Percentiles rank a stretch among this genome's conserved stretches.
Conservation (phyloP, 2,113 vertebrate genomes). For the Grantiella picta region DNA sequence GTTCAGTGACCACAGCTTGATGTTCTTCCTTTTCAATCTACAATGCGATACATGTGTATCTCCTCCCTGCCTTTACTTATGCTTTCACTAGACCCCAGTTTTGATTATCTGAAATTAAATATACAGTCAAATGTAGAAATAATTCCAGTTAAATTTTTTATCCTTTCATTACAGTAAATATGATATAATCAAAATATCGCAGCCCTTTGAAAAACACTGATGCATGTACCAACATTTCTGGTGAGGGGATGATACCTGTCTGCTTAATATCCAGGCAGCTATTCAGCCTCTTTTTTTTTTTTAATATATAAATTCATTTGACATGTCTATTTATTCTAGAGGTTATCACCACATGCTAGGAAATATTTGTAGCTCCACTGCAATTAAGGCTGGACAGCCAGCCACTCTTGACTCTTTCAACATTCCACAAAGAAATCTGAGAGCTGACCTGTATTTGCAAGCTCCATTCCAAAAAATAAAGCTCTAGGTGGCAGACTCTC, state of each 20-base stretch:
- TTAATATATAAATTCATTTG: background rate
- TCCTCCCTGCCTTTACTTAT: background rate
- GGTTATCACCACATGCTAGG: background rate
- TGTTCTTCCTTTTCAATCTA: background rate
- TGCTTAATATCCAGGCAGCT: background rate
- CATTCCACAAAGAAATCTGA: background rate
- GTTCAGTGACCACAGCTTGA: background rate
- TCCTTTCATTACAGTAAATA: background rate
- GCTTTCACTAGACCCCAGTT: background rate
- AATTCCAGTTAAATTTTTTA: background rate
- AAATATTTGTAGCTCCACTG: background rate
- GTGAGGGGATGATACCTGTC: background rate
- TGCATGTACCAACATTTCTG: background rate
- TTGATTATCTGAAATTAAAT: background rate
- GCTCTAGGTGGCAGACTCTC: background rate
- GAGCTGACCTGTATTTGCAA: background rate
- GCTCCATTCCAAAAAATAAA: background rate
- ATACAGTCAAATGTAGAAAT: background rate
- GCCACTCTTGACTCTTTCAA: background rate
- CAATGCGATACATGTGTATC: background rate
- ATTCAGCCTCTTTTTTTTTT: background rate
- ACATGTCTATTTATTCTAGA: background rate
- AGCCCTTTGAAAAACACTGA: background rate
- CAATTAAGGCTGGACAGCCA: background rate
- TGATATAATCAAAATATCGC: background rate